phyloP scores from a whole-genome alignment of 2,113 vertebrate species.

The Cricetomys ansorgei region DNA sequence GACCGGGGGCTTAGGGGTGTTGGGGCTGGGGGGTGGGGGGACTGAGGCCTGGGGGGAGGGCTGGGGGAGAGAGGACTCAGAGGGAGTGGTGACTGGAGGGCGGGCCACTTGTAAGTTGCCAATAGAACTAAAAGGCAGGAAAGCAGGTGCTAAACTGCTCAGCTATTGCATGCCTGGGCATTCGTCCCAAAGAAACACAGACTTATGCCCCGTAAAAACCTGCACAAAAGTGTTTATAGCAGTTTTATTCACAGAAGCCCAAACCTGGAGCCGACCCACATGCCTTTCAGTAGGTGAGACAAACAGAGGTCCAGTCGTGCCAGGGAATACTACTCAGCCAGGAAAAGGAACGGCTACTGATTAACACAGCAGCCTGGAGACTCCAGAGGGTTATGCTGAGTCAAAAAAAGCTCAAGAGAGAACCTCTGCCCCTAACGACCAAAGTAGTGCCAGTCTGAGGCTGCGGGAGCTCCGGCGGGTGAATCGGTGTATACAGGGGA shows the following conservation, averaged over 20 bases:
- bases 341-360: rapidly evolving
- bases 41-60: too few relatives aligned
- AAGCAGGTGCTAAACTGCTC: background rate
- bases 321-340: background rate
- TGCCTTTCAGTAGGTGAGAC: background rate
- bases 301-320: rapidly evolving
- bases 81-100: too few relatives aligned
- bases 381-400: background rate
- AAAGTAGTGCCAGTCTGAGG: too few relatives aligned
- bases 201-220: background rate
- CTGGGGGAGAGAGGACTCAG: too few relatives aligned
- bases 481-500: background rate
- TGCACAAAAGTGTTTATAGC: background rate
- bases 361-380: background rate
- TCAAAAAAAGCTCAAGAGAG: background rate
- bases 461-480: background rate
- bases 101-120: rapidly evolving
- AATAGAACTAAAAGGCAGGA: background rate
- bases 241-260: background rate
- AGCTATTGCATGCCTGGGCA: background rate
- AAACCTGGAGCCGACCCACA: background rate
- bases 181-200: background rate
- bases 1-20: too few relatives aligned
- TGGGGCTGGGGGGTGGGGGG: too few relatives aligned
- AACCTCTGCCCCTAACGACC: background rate